Percentiles rank a stretch among this genome's conserved stretches.
These are phyloP conservation scores for Zeus faber DNA, from an alignment of 2,113 vertebrate genomes.

Conservation along the genomic window DNA sequence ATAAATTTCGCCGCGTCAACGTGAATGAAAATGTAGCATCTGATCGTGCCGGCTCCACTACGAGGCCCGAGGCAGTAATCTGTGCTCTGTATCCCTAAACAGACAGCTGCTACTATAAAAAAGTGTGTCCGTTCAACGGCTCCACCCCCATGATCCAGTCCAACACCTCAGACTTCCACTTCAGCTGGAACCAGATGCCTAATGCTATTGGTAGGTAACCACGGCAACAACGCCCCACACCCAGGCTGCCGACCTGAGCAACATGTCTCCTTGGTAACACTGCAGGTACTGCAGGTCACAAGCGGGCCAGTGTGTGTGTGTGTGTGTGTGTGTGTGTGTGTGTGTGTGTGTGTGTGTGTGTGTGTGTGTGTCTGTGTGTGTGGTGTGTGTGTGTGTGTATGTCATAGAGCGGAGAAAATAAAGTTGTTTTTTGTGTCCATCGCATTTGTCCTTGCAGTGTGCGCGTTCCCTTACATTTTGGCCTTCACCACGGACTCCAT, in stretches of 20 bases:
- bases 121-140: constrained; percentile 92
- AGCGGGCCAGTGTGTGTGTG: not conserved
- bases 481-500: constrained; percentile 98
- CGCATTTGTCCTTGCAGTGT: constrained; percentile 78
- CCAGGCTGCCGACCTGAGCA: constrained; percentile 45
- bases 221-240: constrained; percentile 36
- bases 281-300: too few relatives aligned
- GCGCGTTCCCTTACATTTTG: constrained; percentile 96
- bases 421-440: not conserved
- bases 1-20: too few relatives aligned
- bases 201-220: constrained; percentile 87
- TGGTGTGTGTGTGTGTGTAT: not conserved
- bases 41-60: too few relatives aligned
- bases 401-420: not conserved
- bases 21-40: too few relatives aligned
- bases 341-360: constrained; percentile 75
- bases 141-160: constrained; percentile 91
- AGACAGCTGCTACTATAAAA: constrained; percentile 96
- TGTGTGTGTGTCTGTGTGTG: not conserved
- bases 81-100: constrained; percentile 7
- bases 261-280: constrained; percentile 56
- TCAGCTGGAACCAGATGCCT: constrained; percentile 99
- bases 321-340: constrained; percentile 2
- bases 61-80: too few relatives aligned
- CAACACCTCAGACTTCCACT: constrained; percentile 92